Evolutionary conservation across 2,888 invertebrate genomes (phyloP).

Genomic region (Acanthoscelides obtectus): DNA sequence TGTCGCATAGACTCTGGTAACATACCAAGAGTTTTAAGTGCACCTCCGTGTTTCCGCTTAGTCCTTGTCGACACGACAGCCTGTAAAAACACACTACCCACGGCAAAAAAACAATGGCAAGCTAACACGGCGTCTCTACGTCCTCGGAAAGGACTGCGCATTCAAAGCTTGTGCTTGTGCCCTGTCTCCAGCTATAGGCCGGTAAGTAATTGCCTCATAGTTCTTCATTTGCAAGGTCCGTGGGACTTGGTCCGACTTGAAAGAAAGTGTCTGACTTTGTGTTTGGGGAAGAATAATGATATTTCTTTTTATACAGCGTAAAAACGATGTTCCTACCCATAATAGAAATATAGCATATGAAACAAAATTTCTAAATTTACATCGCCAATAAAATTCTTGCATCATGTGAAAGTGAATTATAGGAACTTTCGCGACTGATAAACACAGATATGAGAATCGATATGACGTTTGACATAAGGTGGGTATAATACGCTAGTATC

Average conservation of each 20-base stretch:
- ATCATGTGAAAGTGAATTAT: no score
- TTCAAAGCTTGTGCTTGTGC: conserved; percentile 3
- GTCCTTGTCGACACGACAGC: conserved; percentile 21
- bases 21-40: conserved; percentile 18
- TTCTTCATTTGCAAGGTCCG: neutral
- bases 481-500: no score
- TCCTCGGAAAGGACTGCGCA: conserved; percentile 9
- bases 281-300: neutral
- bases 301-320: neutral
- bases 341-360: no score
- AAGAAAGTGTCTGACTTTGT: neutral
- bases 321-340: no score
- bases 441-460: no score
- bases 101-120: conserved; percentile 24
- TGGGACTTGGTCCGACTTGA: neutral
- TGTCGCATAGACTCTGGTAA: conserved; percentile 7
- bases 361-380: no score
- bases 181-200: neutral
- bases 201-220: neutral
- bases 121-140: conserved; percentile 8
- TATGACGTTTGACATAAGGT: no score
- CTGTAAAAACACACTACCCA: conserved; percentile 29
- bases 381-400: no score
- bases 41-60: conserved; percentile 26
- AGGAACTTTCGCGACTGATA: no score